Conservation (phyloP, 2,113 vertebrate species). For the Muntiacus reevesi region DNA sequence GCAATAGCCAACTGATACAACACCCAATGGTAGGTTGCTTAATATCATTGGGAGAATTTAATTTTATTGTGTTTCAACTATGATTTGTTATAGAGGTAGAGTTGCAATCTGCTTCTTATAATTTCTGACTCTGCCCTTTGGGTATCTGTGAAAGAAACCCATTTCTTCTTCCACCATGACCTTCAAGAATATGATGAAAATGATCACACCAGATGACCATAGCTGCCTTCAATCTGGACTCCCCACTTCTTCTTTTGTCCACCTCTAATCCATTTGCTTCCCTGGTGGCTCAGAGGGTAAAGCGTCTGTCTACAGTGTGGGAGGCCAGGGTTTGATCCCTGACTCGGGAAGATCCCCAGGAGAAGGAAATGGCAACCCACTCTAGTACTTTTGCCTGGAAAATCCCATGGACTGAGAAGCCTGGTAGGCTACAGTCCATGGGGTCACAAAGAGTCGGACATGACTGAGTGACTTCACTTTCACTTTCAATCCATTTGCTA, state of each 20-base stretch:
- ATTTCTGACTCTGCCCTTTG: not conserved
- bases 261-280: not conserved
- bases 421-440: too few relatives aligned
- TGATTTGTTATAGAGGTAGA: not conserved
- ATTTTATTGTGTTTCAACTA: not conserved
- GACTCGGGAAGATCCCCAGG: too few relatives aligned
- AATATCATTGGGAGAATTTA: not conserved
- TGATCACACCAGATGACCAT: not conserved
- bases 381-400: too few relatives aligned
- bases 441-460: too few relatives aligned
- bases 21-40: not conserved
- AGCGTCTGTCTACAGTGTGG: too few relatives aligned
- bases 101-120: not conserved
- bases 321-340: too few relatives aligned
- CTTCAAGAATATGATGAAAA: not conserved
- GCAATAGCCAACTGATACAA: not conserved
- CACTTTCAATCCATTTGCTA: not conserved
- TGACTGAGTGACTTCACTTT: too few relatives aligned
- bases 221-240: not conserved
- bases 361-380: too few relatives aligned
- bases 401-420: too few relatives aligned
- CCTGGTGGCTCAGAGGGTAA: too few relatives aligned
- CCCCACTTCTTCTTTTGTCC: not conserved
- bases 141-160: not conserved
- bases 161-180: not conserved